Evolutionary conservation across 2,797 vertebrate species (phyloP).

Genomic region (Coregonus ussuriensis): DNA sequence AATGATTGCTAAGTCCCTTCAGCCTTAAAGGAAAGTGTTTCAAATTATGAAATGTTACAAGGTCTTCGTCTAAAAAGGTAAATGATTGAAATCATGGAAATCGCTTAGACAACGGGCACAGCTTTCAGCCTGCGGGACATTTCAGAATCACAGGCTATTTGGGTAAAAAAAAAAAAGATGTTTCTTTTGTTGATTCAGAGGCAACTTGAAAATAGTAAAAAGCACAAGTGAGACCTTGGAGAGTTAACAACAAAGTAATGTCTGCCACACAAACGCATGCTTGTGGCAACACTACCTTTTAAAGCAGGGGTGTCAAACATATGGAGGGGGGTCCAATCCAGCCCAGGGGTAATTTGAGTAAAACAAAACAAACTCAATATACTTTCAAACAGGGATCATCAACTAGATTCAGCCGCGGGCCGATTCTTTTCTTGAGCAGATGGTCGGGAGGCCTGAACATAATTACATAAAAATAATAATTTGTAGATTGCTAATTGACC

Average conservation of each 20-base stretch:
- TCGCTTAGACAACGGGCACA: conserved; percentile 39
- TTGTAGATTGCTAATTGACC: no score
- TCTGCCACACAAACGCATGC: conserved; percentile 66
- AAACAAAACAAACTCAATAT: no score
- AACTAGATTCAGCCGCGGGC: no score
- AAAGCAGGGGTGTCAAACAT: no score
- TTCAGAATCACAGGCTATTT: conserved; percentile 64
- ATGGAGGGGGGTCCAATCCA: no score
- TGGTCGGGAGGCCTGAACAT: no score
- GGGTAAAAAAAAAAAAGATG: conserved; percentile 50
- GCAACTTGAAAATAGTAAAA: conserved; percentile 63
- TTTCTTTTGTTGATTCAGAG: conserved; percentile 57
- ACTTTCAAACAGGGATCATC: no score
- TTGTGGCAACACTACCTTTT: conserved; percentile 67
- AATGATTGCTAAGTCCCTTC: conserved; percentile 56
- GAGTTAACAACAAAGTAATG: conserved; percentile 56
- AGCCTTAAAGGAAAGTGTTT: conserved; percentile 56
- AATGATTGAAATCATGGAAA: conserved; percentile 41
- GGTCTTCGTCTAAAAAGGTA: conserved; percentile 50
- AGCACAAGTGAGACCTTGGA: conserved; percentile 69
- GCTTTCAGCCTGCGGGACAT: conserved; percentile 53
- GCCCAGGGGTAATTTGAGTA: no score
- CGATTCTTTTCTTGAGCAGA: no score
- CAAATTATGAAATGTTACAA: conserved; percentile 54
- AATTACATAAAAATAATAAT: no score